Evolutionary conservation across 30 jellyfish, hydroid and myxozoan species (phyloP).

Genomic region (Turritopsis dohrnii): DNA sequence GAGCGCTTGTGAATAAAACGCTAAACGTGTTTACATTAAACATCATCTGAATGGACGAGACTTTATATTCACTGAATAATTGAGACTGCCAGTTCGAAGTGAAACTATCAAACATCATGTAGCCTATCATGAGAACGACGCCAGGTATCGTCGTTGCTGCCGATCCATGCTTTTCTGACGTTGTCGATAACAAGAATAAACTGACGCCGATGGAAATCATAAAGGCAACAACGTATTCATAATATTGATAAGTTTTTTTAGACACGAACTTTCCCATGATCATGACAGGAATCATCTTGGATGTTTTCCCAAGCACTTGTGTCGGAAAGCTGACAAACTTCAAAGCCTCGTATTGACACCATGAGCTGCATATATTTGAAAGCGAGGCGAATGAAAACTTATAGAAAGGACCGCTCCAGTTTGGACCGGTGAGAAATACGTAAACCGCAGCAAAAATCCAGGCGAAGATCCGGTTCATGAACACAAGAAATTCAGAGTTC

Average conservation of each 20-base stretch:
- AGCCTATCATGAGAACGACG: conserved; percentile 65
- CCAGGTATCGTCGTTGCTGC: conserved; percentile 75
- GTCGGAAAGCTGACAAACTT: conserved; percentile 95
- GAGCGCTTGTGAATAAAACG: conserved; percentile 63
- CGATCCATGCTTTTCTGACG: conserved; percentile 63
- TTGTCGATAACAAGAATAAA: conserved; percentile 61
- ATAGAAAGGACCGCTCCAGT: conserved; percentile 71
- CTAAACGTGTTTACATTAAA: conserved; percentile 76
- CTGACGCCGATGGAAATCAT: conserved; percentile 81
- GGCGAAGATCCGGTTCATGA: conserved; percentile 81
- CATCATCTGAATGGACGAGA: conserved; percentile 91
- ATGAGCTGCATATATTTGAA: conserved; percentile 87
- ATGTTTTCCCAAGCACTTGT: conserved; percentile 95
- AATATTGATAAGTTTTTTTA: conserved; percentile 57
- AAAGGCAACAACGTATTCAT: conserved; percentile 79
- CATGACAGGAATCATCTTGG: conserved; percentile 97
- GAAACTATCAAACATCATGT: conserved; percentile 92
- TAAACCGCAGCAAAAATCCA: conserved; percentile 57
- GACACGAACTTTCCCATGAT: conserved; percentile 87
- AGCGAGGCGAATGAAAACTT: conserved; percentile 69
- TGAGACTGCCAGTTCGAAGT: conserved; percentile 97
- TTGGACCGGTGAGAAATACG: conserved; percentile 45
- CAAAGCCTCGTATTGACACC: conserved; percentile 98
- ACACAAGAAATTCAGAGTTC: conserved; percentile 85
- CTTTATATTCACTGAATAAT: conserved; percentile 45